phyloP scores from a whole-genome alignment of 2,888 invertebrate genomes.

The Subacronicta megacephala region DNA sequence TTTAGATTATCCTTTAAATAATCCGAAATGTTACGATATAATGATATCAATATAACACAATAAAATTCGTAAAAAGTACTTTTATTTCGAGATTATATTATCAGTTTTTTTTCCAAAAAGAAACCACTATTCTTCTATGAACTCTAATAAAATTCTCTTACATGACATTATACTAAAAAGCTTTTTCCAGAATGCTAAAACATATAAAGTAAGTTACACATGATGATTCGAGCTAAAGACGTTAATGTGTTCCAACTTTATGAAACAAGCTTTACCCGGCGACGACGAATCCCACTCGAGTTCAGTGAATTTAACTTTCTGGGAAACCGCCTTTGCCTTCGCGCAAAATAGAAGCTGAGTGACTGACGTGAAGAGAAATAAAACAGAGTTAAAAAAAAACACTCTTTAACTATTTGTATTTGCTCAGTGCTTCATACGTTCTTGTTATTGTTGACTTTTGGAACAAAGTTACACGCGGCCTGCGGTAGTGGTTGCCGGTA shows the following conservation, averaged over 20 bases:
- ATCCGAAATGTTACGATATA: no score
- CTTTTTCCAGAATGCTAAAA: slow-evolving; percentile 19
- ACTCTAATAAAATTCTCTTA: not conserved
- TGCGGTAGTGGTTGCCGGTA: no score
- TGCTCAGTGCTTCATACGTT: no score
- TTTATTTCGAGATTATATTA: no score
- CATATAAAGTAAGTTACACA: slow-evolving; percentile 24
- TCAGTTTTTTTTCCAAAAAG: no score
- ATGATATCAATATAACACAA: no score
- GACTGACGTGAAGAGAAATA: not conserved
- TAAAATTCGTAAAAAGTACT: no score
- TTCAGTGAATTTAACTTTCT: slow-evolving; percentile 16
- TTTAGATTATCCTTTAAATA: no score
- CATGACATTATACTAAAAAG: slow-evolving; percentile 13
- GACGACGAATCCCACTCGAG: slow-evolving; percentile 26
- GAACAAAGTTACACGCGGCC: no score
- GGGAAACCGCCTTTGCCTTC: slow-evolving; percentile 21
- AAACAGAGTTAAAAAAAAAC: no score
- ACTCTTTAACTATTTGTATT: no score
- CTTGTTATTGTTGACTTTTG: no score
- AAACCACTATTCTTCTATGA: not conserved
- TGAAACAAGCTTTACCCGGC: slow-evolving; percentile 32
- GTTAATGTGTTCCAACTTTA: slow-evolving; percentile 45
- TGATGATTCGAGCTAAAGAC: slow-evolving; percentile 25
- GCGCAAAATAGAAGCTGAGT: slow-evolving; percentile 14